Evolutionary conservation across 2,113 vertebrate genomes (phyloP).

Genomic region (Phaethornis superciliosus): DNA sequence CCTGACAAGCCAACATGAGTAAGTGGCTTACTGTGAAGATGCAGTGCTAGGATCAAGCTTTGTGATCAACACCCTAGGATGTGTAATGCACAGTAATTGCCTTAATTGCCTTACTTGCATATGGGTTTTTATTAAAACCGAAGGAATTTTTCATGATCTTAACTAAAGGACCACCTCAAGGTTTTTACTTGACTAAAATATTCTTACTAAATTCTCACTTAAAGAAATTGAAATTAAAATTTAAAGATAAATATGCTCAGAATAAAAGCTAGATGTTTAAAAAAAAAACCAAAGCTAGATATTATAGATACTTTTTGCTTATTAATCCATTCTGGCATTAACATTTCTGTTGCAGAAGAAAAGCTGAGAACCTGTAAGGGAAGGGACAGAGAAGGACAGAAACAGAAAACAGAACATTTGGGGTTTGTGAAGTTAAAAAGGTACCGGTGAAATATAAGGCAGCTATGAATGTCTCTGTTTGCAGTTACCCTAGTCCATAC

Average conservation of each 20-base stretch:
- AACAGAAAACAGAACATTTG: background rate
- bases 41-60: background rate
- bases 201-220: background rate
- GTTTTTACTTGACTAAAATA: background rate
- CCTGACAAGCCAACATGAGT: background rate
- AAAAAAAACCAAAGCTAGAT: too few species aligned
- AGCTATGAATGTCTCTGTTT: background rate
- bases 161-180: background rate
- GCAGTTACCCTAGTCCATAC: background rate
- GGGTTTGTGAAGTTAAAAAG: background rate
- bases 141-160: background rate
- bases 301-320: too few species aligned
- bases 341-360: background rate
- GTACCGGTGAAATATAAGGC: background rate
- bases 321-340: background rate
- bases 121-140: background rate
- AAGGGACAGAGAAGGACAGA: background rate
- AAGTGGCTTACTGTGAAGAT: background rate
- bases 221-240: background rate
- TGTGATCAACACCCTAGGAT: background rate
- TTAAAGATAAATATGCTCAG: background rate
- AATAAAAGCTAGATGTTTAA: background rate
- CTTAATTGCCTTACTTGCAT: background rate
- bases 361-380: background rate
- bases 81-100: background rate